Percentiles rank a stretch among this genome's conserved stretches.
Evolutionary conservation across 2,797 vertebrate species (phyloP).

Genomic region (Rhabdophis nuchalis): DNA sequence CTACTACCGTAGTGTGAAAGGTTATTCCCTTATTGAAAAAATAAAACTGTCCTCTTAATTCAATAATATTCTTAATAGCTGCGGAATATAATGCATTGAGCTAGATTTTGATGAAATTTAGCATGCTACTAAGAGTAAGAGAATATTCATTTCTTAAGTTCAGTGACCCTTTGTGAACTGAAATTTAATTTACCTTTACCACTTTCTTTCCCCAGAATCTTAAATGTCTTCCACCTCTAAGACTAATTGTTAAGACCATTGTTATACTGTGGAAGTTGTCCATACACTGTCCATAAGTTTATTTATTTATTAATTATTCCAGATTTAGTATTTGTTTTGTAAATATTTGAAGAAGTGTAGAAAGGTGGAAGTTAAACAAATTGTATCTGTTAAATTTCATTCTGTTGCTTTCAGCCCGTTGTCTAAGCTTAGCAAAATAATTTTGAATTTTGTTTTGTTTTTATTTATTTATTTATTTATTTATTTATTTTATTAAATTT

Average conservation of each 20-base stretch:
- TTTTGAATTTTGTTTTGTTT: background rate
- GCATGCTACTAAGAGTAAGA: background rate
- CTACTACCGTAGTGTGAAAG: background rate
- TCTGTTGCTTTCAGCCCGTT: background rate
- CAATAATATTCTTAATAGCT: slow-evolving; percentile 10
- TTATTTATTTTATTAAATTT: no score
- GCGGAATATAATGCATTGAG: background rate
- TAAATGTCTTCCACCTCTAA: background rate
- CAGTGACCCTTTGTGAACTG: slow-evolving; percentile 8
- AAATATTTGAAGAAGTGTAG: background rate
- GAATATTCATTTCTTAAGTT: background rate
- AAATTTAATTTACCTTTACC: background rate
- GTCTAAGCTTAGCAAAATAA: background rate
- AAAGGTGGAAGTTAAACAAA: background rate
- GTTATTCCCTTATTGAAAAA: background rate
- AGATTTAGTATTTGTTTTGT: background rate
- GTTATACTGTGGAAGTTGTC: background rate
- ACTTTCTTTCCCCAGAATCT: background rate
- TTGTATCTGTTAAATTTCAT: background rate
- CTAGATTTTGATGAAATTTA: slow-evolving; percentile 15
- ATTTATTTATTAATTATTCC: background rate
- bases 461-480: no score
- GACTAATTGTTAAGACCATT: background rate
- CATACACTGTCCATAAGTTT: background rate
- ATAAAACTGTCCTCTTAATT: background rate